Base-by-base conservation (phyloP, 2,113 vertebrate species). In the Anguilla japonica region DNA sequence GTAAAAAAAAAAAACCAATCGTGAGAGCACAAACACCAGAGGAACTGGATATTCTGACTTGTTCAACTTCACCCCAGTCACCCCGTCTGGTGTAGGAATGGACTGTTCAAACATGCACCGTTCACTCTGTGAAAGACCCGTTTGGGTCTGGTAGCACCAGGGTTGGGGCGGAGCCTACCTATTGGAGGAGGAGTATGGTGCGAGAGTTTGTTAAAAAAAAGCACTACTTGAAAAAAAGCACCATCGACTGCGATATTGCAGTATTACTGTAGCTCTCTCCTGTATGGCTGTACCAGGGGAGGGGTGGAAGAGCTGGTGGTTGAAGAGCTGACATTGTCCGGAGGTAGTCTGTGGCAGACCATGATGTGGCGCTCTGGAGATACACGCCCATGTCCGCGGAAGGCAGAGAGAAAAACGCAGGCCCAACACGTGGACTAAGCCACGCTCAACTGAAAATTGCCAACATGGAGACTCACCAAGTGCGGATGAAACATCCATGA, bases 101-200 rank as follows among this genome's bases (percentile, higher is more conserved):
- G 43, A 57, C 53, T 53, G 16, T 85, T 75, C 34, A 80, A 78
- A 57, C 40, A 43, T 29, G 78, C 79, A 43, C 41, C 40, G 53
- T 79, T 60, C 18, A 43, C 56, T 60, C 34, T 14, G n/a, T 79
- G 75, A 79, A 34, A 79, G 34, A 79, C 79, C 84, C 15, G 26
- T 56, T 91, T 94, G 89, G 91, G 87, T 93, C 95, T 88, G 87
- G 90, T 94, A 97, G 97, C 97, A 98, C 97, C 97, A 95, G 94
- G 84, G 88, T 85, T 87, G 88, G 91, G 91, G 89, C 88, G 90
- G 90, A 89, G 85, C 57, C 63, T 39, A 81, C 92, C 87, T 88
- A 88, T 53, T 67, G 75, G 89, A 89, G 75, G 53, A 89, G 89
- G 85, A 88, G 80, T 81, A 84, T 46, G 63, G 84, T 82, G 88